Evolutionary conservation across 2,888 invertebrate species (phyloP).

Genomic region (Stenodema calcarata): DNA sequence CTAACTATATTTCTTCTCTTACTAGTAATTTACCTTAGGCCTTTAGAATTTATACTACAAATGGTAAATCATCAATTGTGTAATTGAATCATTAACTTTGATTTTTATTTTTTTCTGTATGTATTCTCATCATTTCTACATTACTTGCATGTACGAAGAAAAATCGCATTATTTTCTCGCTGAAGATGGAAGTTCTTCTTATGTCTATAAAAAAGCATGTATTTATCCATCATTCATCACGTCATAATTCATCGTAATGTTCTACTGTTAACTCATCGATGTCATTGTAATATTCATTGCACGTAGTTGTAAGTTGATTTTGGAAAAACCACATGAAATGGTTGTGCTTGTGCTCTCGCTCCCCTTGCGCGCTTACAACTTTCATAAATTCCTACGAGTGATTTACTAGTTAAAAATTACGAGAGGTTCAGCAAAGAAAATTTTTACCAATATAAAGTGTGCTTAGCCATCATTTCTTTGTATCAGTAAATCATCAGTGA

Average conservation of each 20-base stretch:
- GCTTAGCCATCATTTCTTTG: too few species aligned
- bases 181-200: not conserved
- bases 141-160: not conserved
- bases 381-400: not conserved
- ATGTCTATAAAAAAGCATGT: not conserved
- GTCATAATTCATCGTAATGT: not conserved
- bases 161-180: not conserved
- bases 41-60: not conserved
- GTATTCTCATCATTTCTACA: not conserved
- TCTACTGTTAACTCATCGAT: not conserved
- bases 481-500: too few species aligned
- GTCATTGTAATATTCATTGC: slow-evolving; percentile 25
- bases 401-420: too few species aligned
- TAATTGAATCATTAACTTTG: not conserved
- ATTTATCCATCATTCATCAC: slow-evolving; percentile 2
- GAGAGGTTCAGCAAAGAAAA: too few species aligned
- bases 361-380: slow-evolving; percentile 15
- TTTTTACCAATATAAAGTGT: too few species aligned
- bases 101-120: not conserved
- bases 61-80: not conserved
- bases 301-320: slow-evolving; percentile 26
- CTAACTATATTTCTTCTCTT: not conserved
- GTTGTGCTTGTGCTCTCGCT: not conserved
- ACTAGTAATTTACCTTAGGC: not conserved
- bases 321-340: slow-evolving; percentile 24